Evolutionary conservation across 2,888 invertebrate genomes (phyloP), one percentile per base, ranked within the genome.

Genomic region (Chirona hameri): DNA sequence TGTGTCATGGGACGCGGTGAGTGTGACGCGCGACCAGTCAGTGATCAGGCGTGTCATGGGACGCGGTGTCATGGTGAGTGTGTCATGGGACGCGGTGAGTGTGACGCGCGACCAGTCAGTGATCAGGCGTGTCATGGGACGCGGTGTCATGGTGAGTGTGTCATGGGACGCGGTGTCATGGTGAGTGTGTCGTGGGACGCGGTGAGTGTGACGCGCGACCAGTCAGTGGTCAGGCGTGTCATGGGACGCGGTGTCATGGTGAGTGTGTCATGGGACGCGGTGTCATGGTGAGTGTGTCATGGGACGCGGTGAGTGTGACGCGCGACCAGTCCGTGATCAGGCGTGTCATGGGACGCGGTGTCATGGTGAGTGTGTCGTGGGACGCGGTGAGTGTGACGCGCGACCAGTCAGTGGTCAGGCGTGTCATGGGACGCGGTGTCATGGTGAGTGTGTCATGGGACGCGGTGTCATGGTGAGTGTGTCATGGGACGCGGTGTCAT

Each of bases 101-200:
- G 69, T 12, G 52, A 52, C 10, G 52, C 18, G 10, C 12, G n/a
- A n/a, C n/a, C n/a, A n/a, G n/a, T n/a, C n/a, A n/a, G n/a, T n/a
- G n/a, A n/a, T n/a, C n/a, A n/a, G n/a, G n/a, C n/a, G n/a, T 48
- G 93, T 96, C 18, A 93, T 92, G 86, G 92, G 82, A 60, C 85
- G 86, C 85, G 85, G 86, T 86, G n/a, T n/a, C n/a, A n/a, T n/a
- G n/a, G n/a, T n/a, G n/a, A n/a, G n/a, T n/a, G n/a, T n/a, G n/a
- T n/a, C n/a, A n/a, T n/a, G n/a, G n/a, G n/a, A n/a, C n/a, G n/a
- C 52, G 52, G 52, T 52, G 52, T 52, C 1, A 52, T 52, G 15
- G 52, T 52, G n/a, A n/a, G n/a, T n/a, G n/a, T 48, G 93, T 96
- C 18, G 93, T 92, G 86, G 92, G 82, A 60, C 85, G 86, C 85